Evolutionary conservation across 2,797 vertebrate genomes (phyloP), one percentile per base, ranked within the genome.

Genomic region (Xiphophorus birchmanni): DNA sequence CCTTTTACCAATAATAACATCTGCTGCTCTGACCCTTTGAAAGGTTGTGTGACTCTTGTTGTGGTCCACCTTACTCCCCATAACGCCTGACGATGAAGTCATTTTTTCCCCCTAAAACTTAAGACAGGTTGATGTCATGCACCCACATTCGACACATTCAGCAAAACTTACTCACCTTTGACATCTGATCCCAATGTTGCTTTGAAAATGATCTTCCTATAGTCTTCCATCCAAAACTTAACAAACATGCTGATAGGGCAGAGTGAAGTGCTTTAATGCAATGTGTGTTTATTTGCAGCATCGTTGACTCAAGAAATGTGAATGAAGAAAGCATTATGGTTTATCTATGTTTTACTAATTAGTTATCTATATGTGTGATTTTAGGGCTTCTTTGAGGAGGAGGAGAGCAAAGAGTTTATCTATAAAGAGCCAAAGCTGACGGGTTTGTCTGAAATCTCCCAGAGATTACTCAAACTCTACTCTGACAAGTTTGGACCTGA

Each of bases 341-440:
- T 74, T 44, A 72, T 75, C 77, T 65, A 10, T 80, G 40, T 37
- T 40, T 84, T 9, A 37, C 60, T 45, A 35, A 26, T 88, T 23
- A 86, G 78, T 4, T 50, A 11, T 74, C 1, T 77, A 17, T 52
- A 13, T 80, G 44, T 80, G 50, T 88, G 63, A 91, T 67, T 90
- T 74, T 79, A 99, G 98, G 98, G 98, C 0, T 99, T 99, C 94
- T 99, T 99, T 93, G 99, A 99, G 88, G 99, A 99, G 82, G 99
- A 99, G 86, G 98, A 99, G 93, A 98, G 97, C 86, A 99, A 99
- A 91, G 98, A 99, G 88, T 99, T 99, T 80, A 99, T 99, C 90
- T 99, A 99, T 88, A 99, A 99, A 90, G 99, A 99, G 82, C 99
- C 99, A 1, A 99, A 99, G 88, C 95, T 99, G 89, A 99, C 99